Conservation (phyloP, 2,797 vertebrate genomes). For the Borostomias antarcticus region DNA sequence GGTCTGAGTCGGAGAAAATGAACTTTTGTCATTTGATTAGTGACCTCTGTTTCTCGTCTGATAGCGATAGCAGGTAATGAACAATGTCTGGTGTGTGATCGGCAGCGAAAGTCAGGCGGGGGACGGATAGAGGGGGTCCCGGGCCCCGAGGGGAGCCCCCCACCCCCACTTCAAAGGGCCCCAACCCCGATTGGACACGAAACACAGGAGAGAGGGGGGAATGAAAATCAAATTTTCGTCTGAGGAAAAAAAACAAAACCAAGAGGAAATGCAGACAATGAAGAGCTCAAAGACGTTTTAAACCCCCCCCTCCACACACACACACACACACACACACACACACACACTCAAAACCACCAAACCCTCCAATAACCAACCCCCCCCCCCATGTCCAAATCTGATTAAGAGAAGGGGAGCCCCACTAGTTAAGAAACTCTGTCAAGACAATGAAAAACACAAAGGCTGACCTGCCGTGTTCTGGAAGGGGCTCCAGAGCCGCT, state of each 20-base stretch:
- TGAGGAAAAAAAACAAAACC: too few species aligned
- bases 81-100: conserved; percentile 74
- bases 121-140: conserved; percentile 40
- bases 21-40: conserved; percentile 74
- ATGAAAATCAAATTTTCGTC: conserved; percentile 78
- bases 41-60: conserved; percentile 62
- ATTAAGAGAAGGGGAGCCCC: conserved; percentile 71
- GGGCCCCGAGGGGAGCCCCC: conserved; percentile 48
- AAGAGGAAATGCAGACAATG: conserved; percentile 71
- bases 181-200: conserved; percentile 64
- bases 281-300: conserved; percentile 70
- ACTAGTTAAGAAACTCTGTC: conserved; percentile 76
- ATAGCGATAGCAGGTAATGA: conserved; percentile 76
- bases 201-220: conserved; percentile 61
- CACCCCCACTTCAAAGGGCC: conserved; percentile 75
- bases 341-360: too few species aligned
- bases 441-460: conserved; percentile 81
- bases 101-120: conserved; percentile 35
- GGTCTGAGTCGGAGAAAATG: conserved; percentile 63
- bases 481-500: conserved; percentile 76
- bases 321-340: too few species aligned
- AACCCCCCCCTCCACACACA: conserved; percentile 60
- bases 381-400: conserved; percentile 66
- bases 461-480: conserved; percentile 81
- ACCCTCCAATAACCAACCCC: too few species aligned